phyloP scores from a whole-genome alignment of 2,888 invertebrate species.

The Ferrisia virgata region DNA sequence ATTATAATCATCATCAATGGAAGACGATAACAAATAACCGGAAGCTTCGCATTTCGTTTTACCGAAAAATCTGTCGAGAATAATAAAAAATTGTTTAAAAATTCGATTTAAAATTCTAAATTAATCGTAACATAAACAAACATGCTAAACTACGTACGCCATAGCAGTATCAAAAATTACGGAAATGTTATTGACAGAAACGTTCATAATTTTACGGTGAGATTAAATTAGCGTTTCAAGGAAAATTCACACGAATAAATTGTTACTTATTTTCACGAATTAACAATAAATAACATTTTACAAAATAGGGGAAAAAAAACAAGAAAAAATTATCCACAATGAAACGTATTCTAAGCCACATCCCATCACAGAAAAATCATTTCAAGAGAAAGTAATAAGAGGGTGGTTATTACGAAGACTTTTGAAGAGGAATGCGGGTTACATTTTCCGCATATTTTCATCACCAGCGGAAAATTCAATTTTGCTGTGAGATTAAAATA shows the following conservation, averaged over 20 bases:
- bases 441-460: conserved; percentile 34
- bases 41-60: conserved; percentile 38
- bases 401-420: background rate
- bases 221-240: background rate
- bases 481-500: background rate
- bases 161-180: background rate
- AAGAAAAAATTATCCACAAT: no score
- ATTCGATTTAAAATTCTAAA: background rate
- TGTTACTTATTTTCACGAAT: background rate
- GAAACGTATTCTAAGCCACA: background rate
- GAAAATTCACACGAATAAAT: background rate
- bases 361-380: background rate
- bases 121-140: background rate
- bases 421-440: background rate
- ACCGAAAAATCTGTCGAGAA: conserved; percentile 28
- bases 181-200: background rate
- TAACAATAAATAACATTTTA: background rate
- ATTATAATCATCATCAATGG: conserved; percentile 17
- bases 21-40: conserved; percentile 26
- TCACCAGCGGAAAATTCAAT: background rate
- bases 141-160: background rate
- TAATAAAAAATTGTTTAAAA: background rate
- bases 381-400: background rate
- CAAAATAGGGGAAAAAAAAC: background rate
- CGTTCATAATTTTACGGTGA: background rate